phyloP scores from a whole-genome alignment of 2,888 invertebrate genomes.

The Cerastis leucographa region DNA sequence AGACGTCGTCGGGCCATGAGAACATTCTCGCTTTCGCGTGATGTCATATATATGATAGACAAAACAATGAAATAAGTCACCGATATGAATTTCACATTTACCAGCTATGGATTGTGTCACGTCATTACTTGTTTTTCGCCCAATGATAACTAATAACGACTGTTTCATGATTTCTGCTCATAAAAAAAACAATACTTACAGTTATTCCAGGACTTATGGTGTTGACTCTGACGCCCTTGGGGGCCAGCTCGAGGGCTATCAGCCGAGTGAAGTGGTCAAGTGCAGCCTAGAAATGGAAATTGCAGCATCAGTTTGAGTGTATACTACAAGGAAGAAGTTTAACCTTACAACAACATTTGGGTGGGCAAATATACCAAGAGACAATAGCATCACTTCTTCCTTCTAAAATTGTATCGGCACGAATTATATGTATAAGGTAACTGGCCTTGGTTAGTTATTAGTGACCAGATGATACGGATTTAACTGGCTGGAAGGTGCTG shows the following conservation, averaged over 20 bases:
- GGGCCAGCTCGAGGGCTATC: constrained; percentile 92
- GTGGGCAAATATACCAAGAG: neutral
- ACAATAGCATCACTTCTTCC: neutral
- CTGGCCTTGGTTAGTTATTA: neutral
- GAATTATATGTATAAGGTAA: neutral
- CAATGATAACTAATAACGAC: neutral
- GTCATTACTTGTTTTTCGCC: neutral
- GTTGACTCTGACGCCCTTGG: constrained; percentile 92
- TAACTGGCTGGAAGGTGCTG: neutral
- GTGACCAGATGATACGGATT: neutral
- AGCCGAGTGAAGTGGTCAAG: constrained; percentile 86
- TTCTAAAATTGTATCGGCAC: neutral
- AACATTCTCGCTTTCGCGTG: neutral
- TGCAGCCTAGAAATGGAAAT: constrained; percentile 64
- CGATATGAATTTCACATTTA: neutral
- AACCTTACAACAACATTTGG: neutral
- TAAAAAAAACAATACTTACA: constrained; percentile 76
- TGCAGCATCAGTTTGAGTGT: neutral
- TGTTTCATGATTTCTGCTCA: neutral
- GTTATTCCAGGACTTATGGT: constrained; percentile 94
- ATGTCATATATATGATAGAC: neutral
- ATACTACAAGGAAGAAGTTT: neutral
- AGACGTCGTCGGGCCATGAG: neutral
- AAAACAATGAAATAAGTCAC: neutral
- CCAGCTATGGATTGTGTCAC: neutral